Conservation (phyloP, 2,797 vertebrate species). For the Brachyrhaphis roseni region DNA sequence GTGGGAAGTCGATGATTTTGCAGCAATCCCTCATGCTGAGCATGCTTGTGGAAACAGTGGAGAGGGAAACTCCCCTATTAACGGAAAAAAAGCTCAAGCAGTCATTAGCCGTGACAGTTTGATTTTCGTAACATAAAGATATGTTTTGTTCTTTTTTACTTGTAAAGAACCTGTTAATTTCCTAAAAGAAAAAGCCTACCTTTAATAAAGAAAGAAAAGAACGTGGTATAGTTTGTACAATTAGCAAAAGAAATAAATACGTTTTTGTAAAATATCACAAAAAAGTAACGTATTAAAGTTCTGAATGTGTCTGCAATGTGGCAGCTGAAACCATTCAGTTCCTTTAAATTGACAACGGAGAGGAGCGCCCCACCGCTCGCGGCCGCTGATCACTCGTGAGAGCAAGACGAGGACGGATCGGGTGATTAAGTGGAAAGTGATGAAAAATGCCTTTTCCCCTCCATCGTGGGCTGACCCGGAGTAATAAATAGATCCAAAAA, state of each 20-base stretch:
- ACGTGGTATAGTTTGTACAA: no score
- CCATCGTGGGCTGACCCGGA: constrained; percentile 15
- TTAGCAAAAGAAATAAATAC: background rate
- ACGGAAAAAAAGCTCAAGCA: background rate
- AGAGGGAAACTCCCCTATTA: background rate
- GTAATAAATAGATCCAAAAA: constrained; percentile 32
- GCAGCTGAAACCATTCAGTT: constrained; percentile 5
- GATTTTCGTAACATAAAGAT: background rate
- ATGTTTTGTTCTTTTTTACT: background rate
- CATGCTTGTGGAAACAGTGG: background rate
- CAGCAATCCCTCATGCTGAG: background rate
- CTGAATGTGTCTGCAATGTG: background rate
- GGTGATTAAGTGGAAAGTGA: constrained; percentile 25
- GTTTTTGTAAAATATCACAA: no score
- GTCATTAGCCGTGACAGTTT: background rate
- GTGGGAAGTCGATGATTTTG: background rate
- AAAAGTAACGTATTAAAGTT: background rate
- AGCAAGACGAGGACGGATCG: constrained; percentile 15
- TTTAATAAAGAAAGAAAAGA: no score
- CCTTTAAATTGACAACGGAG: constrained; percentile 19
- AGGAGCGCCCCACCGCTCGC: constrained; percentile 7
- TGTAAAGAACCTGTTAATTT: background rate
- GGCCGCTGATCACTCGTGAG: constrained; percentile 16
- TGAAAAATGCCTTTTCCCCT: constrained; percentile 12
- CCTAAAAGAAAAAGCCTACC: no score